Evolutionary conservation across 2,113 vertebrate species (phyloP).

Genomic region (Oryzias melastigma): DNA sequence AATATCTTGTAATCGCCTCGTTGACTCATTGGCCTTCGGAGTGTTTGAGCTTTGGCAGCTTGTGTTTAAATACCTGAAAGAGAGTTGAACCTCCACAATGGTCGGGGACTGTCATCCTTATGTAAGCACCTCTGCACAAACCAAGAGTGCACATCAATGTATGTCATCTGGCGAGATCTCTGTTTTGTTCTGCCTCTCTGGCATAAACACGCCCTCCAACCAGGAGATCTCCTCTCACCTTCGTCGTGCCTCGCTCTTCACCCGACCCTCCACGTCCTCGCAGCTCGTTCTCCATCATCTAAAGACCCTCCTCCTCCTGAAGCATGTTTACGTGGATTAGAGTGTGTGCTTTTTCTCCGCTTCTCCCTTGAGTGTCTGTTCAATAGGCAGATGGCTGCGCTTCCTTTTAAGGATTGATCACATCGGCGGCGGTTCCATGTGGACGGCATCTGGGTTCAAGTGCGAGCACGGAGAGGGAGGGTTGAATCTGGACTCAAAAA

Average conservation of each 20-base stretch:
- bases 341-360: conserved; percentile 67
- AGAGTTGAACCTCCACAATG: conserved; percentile 4
- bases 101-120: conserved; percentile 18
- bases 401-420: conserved; percentile 77
- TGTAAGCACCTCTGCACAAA: conserved; percentile 15
- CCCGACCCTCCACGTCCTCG: conserved; percentile 21
- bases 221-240: conserved; percentile 28
- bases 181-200: conserved; percentile 24
- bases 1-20: conserved; percentile 34
- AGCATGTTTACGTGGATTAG: conserved; percentile 74
- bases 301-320: conserved; percentile 57
- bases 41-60: conserved; percentile 40
- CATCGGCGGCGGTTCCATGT: conserved; percentile 49
- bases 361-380: conserved; percentile 61
- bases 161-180: conserved; percentile 17
- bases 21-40: conserved; percentile 45
- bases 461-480: conserved; percentile 25
- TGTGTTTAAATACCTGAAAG: conserved; percentile 32
- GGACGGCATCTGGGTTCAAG: conserved; percentile 58
- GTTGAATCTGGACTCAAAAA: conserved; percentile 35
- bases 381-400: conserved; percentile 64
- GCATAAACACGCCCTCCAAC: neutral
- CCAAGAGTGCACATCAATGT: conserved; percentile 2
- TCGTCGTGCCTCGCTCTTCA: neutral
- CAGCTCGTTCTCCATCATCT: conserved; percentile 35